A percentile compares a stretch with the other conserved stretches of the same genome.
phyloP scores from a whole-genome alignment of 2,797 vertebrate species.

The Phyllotis vaccarum region DNA sequence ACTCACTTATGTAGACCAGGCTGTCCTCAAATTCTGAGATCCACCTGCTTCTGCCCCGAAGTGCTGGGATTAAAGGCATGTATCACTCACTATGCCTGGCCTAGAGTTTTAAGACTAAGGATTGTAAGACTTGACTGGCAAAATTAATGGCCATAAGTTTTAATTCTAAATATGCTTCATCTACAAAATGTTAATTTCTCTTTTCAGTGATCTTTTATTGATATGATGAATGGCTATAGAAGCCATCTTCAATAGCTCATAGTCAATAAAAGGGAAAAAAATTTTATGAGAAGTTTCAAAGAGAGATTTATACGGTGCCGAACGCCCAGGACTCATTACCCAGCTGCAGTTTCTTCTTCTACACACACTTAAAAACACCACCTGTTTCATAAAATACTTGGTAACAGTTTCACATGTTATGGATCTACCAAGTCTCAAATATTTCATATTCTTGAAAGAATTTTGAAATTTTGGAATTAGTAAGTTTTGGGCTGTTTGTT shows the following conservation, averaged over 20 bases:
- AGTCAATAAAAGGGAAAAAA: neutral
- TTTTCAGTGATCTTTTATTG: slow-evolving; percentile 2
- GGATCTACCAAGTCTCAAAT: neutral
- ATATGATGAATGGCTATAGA: neutral
- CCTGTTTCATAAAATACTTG: slow-evolving; percentile 20
- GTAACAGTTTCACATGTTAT: neutral
- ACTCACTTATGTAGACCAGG: neutral
- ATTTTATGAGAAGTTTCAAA: neutral
- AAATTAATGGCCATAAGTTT: neutral
- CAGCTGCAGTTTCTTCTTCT: neutral
- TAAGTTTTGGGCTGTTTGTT: too few relatives aligned
- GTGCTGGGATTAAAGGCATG: neutral
- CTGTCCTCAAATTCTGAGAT: neutral
- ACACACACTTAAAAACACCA: neutral
- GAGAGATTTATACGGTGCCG: neutral
- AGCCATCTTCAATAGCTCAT: neutral
- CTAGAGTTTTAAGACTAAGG: slow-evolving; percentile 35
- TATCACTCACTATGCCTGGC: neutral
- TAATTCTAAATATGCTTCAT: slow-evolving; percentile 41
- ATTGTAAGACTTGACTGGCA: neutral
- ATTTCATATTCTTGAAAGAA: neutral
- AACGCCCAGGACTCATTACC: neutral
- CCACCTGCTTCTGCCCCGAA: neutral
- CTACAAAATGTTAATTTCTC: slow-evolving; percentile 44
- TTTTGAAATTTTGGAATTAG: slow-evolving; percentile 56